Conservation (phyloP, 1,140 invertebrate species). For the Doryteuthis pealeii region DNA sequence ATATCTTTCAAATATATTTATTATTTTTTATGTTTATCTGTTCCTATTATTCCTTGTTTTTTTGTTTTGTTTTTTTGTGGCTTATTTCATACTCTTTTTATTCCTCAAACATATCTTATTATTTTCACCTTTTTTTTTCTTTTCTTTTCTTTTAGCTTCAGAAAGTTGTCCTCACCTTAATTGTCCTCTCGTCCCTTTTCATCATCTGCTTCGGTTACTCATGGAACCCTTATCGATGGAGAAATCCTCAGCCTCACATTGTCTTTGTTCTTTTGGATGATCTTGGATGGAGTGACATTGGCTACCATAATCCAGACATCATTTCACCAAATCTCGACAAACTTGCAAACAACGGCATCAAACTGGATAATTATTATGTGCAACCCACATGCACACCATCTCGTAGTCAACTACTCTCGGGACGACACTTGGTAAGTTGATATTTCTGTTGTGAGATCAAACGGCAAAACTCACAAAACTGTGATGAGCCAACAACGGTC, state of each 20-base stretch:
- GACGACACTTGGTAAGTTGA: constrained; percentile 68
- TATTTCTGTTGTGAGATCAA: no score
- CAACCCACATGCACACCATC: constrained; percentile 55
- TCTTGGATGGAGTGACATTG: constrained; percentile 19
- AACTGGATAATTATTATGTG: constrained; percentile 24
- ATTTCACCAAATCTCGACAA: constrained; percentile 24
- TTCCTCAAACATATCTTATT: background rate
- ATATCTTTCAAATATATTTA: no score
- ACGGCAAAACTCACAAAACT: no score
- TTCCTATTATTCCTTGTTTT: no score
- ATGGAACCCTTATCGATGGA: background rate
- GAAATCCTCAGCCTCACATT: constrained; percentile 8
- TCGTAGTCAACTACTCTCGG: constrained; percentile 78
- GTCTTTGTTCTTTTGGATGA: constrained; percentile 21
- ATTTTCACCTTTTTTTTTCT: background rate
- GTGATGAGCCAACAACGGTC: no score
- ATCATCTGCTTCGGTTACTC: background rate
- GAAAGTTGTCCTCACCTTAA: background rate
- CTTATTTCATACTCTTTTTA: background rate
- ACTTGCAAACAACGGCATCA: constrained; percentile 21
- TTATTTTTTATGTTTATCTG: no score
- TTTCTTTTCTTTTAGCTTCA: background rate
- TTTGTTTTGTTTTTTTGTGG: no score
- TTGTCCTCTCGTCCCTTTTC: background rate
- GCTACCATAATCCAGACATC: constrained; percentile 52